phyloP scores from a whole-genome alignment of 1,140 invertebrate genomes.

The Marisa cornuarietis region DNA sequence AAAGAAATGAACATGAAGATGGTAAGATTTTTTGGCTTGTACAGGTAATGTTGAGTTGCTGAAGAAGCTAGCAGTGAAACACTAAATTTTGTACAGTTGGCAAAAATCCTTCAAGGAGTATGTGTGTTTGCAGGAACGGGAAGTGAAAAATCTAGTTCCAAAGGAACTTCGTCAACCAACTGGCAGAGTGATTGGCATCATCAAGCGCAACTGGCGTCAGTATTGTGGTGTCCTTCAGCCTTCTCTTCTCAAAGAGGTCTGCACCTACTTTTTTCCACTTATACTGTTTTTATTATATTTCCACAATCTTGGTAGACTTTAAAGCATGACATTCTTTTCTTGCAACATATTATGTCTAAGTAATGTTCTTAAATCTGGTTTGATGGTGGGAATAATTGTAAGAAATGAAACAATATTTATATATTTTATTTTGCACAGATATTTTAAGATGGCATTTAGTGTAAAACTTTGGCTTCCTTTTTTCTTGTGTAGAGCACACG shows the following conservation, averaged over 20 bases:
- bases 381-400: background rate
- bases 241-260: conserved; percentile 79
- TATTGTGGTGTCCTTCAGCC: conserved; percentile 90
- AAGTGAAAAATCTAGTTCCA: conserved; percentile 50
- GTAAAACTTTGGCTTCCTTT: conserved; percentile 21
- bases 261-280: conserved; percentile 32
- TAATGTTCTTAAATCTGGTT: no score
- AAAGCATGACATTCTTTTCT: no score
- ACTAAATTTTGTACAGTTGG: background rate
- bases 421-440: background rate
- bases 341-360: no score
- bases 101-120: background rate
- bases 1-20: no score
- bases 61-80: background rate
- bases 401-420: background rate
- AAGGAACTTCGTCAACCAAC: conserved; percentile 73
- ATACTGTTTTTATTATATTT: conserved; percentile 11
- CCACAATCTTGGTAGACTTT: no score
- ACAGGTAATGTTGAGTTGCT: no score
- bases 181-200: conserved; percentile 92
- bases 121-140: conserved; percentile 43
- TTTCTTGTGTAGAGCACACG: conserved; percentile 77
- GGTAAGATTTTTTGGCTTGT: no score
- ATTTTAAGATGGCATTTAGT: conserved; percentile 66
- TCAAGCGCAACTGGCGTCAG: conserved; percentile 91